These are phyloP conservation scores for Colossoma macropomum DNA, from an alignment of 2,113 vertebrate genomes.

Conservation along the genomic window DNA sequence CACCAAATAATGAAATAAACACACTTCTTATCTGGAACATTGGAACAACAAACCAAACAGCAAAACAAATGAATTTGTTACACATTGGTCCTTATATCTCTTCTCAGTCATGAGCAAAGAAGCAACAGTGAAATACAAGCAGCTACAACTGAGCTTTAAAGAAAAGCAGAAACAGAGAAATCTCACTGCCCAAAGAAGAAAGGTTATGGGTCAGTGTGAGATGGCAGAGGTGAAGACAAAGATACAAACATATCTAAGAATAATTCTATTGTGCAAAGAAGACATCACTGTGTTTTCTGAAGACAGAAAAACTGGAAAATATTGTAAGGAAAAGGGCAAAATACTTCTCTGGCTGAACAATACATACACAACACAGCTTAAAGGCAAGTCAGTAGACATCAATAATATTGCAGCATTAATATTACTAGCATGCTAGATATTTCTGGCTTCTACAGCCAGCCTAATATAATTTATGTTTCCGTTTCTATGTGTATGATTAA, in stretches of 20 bases:
- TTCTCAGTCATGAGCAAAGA: background rate
- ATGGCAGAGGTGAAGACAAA: background rate
- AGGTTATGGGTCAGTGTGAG: background rate
- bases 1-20: background rate
- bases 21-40: background rate
- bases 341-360: background rate
- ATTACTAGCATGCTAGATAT: too few species aligned
- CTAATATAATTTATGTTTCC: too few species aligned
- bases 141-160: background rate
- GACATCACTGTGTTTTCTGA: background rate
- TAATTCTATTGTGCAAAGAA: background rate
- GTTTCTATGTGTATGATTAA: too few species aligned
- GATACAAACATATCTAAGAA: background rate
- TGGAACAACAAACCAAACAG: background rate
- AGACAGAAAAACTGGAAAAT: background rate
- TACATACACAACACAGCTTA: background rate
- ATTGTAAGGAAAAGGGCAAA: background rate
- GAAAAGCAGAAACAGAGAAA: background rate
- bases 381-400: too few species aligned
- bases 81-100: background rate
- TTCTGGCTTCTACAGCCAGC: too few species aligned
- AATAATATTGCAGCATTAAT: too few species aligned
- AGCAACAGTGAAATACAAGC: background rate
- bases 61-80: background rate
- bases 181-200: background rate